Evolutionary conservation across 2,888 invertebrate species (phyloP), one percentile per base, ranked within the genome.

Genomic region (Lottia gigantea): DNA sequence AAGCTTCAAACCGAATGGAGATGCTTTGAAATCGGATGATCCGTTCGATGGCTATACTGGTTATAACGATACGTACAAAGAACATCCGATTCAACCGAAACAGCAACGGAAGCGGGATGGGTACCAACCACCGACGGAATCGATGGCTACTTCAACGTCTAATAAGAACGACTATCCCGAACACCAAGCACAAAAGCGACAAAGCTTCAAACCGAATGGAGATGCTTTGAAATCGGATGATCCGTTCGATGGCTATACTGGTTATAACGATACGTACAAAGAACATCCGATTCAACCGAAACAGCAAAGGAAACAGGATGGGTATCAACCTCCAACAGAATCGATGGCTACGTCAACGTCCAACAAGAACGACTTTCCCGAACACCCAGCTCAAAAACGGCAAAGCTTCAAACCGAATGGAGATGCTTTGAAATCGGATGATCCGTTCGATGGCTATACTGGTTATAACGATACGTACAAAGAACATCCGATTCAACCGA

Each of bases 41-140:
- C 85, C 84, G 49, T 84, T 87, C 67, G 85, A 87, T 64, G 86
- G 78, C 64, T 74, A 72, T 40, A 87, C 87, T 85, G 76, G 86
- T 87, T 74, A 75, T 82, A 47, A 76, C 76, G 23, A 85, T 86
- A 68, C 86, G 76, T 77, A 80, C 78, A 26, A 73, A 73, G 45
- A 86, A 83, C 74, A 47, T 40, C n/a, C 26, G 11, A 1, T 26
- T 23, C 26, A 25, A 16, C 74, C 75, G 14, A 75, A 75, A 64
- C 74, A 76, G 55, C 65, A 66, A 66, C 72, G 73, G 64, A 80
- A 76, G 47, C 77, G 71, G 67, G 76, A 78, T 8, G 65, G 68
- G 14, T 85, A 80, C 68, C 64, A 68, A 15, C 78, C 82, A 2
- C 81, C 79, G 25, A 73, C 64, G 23, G 80, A 78, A 4, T 78